These are phyloP conservation scores for Onychomys torridus DNA, from an alignment of 2,797 vertebrate species.

Conservation along the genomic window DNA sequence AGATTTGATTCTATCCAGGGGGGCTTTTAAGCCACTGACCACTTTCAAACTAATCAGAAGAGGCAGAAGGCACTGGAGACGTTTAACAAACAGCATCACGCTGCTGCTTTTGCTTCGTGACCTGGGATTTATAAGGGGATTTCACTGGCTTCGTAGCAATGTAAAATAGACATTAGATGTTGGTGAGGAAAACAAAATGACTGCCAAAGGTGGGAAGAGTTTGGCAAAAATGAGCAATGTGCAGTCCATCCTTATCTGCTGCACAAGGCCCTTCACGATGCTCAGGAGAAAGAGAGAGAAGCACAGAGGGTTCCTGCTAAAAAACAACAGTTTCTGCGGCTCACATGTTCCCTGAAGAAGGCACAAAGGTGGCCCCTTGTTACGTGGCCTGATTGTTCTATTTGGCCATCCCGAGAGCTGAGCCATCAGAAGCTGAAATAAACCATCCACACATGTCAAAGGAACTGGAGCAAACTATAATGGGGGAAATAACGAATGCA, in stretches of 20 bases:
- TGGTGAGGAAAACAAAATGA: conserved; percentile 89
- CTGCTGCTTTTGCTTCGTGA: conserved; percentile 87
- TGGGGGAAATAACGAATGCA: conserved; percentile 70
- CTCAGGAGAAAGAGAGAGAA: conserved; percentile 83
- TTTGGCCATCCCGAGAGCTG: conserved; percentile 75
- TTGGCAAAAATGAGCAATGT: conserved; percentile 88
- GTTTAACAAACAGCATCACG: conserved; percentile 86
- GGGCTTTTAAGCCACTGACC: conserved; percentile 85
- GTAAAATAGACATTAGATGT: conserved; percentile 90
- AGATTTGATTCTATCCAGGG: conserved; percentile 80
- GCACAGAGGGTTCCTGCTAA: conserved; percentile 83
- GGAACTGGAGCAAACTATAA: conserved; percentile 70
- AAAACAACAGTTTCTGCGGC: conserved; percentile 84
- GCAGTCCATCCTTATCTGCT: conserved; percentile 87
- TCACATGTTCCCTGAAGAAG: conserved; percentile 81
- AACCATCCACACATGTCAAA: conserved; percentile 75
- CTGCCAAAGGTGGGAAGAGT: conserved; percentile 89
- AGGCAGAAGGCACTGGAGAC: conserved; percentile 85
- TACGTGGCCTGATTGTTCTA: conserved; percentile 82
- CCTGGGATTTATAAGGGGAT: conserved; percentile 89
- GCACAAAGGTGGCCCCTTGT: conserved; percentile 67
- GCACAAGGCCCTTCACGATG: conserved; percentile 86
- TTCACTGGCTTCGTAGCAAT: conserved; percentile 88
- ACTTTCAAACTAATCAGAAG: conserved; percentile 88
- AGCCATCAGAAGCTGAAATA: conserved; percentile 81